These are phyloP conservation scores for Leucosticte australis DNA, from an alignment of 2,113 vertebrate species.

Conservation along the genomic window DNA sequence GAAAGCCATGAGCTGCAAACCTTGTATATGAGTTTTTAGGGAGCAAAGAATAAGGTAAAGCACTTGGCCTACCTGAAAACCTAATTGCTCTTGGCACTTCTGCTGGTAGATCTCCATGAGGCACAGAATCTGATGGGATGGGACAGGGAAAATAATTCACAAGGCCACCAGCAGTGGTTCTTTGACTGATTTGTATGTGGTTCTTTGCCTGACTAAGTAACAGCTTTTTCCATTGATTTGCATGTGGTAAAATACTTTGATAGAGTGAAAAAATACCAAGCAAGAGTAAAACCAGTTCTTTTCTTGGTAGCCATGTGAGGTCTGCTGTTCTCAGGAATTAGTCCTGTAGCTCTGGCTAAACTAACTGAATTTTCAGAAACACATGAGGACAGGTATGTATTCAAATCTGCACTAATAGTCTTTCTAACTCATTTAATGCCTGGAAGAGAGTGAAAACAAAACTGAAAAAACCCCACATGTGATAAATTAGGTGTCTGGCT, in stretches of 20 bases:
- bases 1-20: background rate
- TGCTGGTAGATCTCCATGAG: rapidly evolving
- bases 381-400: background rate
- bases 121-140: rapidly evolving
- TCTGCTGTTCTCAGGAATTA: background rate
- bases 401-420: background rate
- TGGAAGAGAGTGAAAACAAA: background rate
- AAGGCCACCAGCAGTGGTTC: background rate
- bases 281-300: rapidly evolving
- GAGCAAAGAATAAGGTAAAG: too few species aligned
- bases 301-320: background rate
- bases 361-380: background rate
- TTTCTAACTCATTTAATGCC: background rate
- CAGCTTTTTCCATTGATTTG: background rate
- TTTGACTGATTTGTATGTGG: background rate
- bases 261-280: background rate
- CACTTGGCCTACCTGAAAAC: background rate
- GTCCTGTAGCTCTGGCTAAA: background rate
- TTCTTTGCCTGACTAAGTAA: background rate
- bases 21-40: background rate
- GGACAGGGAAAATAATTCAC: rapidly evolving
- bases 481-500: background rate
- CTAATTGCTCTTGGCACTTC: background rate
- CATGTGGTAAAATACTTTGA: background rate
- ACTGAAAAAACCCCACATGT: background rate